phyloP scores from a whole-genome alignment of 2,888 invertebrate genomes.

The Acleris cristana region DNA sequence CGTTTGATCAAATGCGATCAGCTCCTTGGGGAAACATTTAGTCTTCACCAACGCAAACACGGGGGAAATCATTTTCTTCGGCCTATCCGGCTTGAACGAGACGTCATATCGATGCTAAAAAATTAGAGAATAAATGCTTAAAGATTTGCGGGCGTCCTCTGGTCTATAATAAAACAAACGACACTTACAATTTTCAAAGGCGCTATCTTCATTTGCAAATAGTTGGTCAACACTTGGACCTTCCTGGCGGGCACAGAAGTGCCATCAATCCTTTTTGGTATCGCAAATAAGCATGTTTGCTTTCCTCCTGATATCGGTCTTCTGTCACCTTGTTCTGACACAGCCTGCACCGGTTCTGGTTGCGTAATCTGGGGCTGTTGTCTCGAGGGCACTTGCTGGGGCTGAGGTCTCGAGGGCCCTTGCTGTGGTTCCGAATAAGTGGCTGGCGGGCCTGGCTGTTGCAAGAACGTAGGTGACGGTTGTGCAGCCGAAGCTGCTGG shows the following conservation, averaged over 20 bases:
- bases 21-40: slow-evolving; percentile 62
- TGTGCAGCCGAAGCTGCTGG: background rate
- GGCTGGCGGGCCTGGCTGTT: slow-evolving; percentile 3
- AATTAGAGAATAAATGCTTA: slow-evolving; percentile 38
- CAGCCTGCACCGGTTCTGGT: no score
- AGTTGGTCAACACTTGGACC: slow-evolving; percentile 85
- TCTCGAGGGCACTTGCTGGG: background rate
- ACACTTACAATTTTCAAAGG: slow-evolving; percentile 70
- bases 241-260: slow-evolving; percentile 45
- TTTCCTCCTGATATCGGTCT: background rate
- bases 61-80: slow-evolving; percentile 84
- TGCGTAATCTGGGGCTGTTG: background rate
- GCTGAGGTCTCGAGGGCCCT: slow-evolving; percentile 4
- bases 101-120: slow-evolving; percentile 93
- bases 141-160: background rate
- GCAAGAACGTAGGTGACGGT: background rate
- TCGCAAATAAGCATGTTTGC: slow-evolving; percentile 41
- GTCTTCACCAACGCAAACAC: slow-evolving; percentile 70
- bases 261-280: slow-evolving; percentile 71
- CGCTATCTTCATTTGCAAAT: slow-evolving; percentile 83
- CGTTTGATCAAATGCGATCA: slow-evolving; percentile 89
- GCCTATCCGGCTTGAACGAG: slow-evolving; percentile 86
- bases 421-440: slow-evolving; percentile 27
- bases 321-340: slow-evolving; percentile 1
- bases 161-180: no score